A percentile compares a stretch with the other conserved stretches of the same genome.
Evolutionary conservation across 2,797 vertebrate genomes (phyloP).

Genomic region (Malacoraja senta): DNA sequence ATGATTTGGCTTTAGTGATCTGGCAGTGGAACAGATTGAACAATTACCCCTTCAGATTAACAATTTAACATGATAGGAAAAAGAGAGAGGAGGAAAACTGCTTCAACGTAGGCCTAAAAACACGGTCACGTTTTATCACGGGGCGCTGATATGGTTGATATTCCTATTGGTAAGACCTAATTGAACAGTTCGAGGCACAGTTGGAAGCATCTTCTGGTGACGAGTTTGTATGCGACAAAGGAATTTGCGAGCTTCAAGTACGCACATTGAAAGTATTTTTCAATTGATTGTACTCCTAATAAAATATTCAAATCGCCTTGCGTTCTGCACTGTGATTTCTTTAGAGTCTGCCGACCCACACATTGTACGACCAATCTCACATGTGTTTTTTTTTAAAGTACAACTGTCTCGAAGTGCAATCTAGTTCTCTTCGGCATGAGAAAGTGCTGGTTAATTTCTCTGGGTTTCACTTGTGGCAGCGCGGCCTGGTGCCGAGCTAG

Average conservation of each 20-base stretch:
- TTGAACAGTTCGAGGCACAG: background rate
- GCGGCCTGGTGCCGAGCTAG: background rate
- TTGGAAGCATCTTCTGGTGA: background rate
- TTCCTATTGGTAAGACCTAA: no score
- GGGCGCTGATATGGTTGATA: background rate
- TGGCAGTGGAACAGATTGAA: background rate
- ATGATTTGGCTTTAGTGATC: background rate
- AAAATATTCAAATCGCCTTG: background rate
- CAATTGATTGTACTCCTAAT: background rate
- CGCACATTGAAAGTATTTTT: background rate
- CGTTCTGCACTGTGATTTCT: background rate
- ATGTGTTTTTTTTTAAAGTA: background rate
- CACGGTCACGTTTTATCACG: background rate
- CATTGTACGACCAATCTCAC: background rate
- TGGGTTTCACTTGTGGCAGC: background rate
- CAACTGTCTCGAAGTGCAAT: no score
- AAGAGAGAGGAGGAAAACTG: no score
- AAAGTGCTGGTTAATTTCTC: background rate
- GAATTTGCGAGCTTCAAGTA: background rate
- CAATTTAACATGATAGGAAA: no score
- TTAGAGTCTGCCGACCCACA: background rate
- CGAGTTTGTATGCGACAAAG: background rate
- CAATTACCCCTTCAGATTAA: no score
- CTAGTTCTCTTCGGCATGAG: no score
- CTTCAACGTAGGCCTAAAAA: background rate